These are phyloP conservation scores for Aricia agestis DNA, from an alignment of 1,140 invertebrate genomes.

Conservation along the genomic window DNA sequence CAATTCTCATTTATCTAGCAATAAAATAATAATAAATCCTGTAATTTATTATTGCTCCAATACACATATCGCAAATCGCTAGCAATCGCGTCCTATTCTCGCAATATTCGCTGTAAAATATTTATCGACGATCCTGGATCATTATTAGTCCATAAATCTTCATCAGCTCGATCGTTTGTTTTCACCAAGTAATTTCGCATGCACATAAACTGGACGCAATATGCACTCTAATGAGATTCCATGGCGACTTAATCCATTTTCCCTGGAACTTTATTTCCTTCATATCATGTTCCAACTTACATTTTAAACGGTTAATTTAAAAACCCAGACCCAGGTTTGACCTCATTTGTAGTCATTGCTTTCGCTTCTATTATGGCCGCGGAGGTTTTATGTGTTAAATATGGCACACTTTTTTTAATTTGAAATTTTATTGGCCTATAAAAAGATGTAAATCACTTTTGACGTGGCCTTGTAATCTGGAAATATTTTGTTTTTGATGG, in stretches of 20 bases:
- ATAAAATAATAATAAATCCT: too few relatives aligned
- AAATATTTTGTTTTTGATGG: too few relatives aligned
- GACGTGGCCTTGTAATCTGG: not conserved
- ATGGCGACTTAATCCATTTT: slow-evolving; percentile 26
- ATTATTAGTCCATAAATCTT: slow-evolving; percentile 15
- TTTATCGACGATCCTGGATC: slow-evolving; percentile 10
- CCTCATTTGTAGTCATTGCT: slow-evolving; percentile 22
- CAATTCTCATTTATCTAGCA: too few relatives aligned
- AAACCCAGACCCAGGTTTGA: slow-evolving; percentile 18
- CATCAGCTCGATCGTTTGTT: slow-evolving; percentile 1
- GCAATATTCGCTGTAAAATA: slow-evolving; percentile 4
- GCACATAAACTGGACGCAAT: slow-evolving; percentile 27
- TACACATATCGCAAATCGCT: not conserved
- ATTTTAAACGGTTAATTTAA: slow-evolving; percentile 36
- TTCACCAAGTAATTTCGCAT: slow-evolving; percentile 24
- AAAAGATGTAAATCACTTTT: not conserved
- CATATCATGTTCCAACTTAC: slow-evolving; percentile 31
- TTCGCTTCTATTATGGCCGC: slow-evolving; percentile 7
- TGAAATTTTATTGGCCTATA: slow-evolving; percentile 7
- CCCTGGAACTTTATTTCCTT: slow-evolving; percentile 30
- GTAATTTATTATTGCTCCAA: not conserved
- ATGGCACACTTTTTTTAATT: slow-evolving; percentile 9
- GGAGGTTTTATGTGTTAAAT: slow-evolving; percentile 7
- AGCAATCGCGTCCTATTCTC: not conserved
- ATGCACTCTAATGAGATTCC: slow-evolving; percentile 35